Evolutionary conservation across 2,797 vertebrate species (phyloP).

Genomic region (Botia almorhae): DNA sequence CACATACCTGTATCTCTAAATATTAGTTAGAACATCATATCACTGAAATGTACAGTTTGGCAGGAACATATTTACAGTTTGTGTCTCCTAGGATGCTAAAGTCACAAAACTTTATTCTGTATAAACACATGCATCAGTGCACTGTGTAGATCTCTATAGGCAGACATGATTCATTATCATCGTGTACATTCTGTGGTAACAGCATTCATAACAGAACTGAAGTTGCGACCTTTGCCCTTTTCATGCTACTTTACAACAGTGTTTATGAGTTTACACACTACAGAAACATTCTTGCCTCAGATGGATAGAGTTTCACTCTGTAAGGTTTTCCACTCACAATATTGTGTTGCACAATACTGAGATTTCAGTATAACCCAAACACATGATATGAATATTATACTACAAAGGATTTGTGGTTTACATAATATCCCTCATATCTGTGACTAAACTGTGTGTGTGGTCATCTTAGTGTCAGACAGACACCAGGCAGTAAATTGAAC

Average conservation of each 20-base stretch:
- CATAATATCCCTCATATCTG: neutral
- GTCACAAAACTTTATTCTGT: neutral
- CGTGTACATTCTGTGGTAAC: neutral
- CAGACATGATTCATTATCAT: neutral
- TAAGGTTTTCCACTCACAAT: constrained; percentile 2
- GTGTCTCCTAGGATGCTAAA: neutral
- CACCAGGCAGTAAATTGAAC: neutral
- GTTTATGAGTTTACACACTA: neutral
- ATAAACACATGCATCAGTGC: neutral
- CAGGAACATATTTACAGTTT: too few relatives aligned
- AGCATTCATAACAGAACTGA: neutral
- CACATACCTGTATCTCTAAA: neutral
- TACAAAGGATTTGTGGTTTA: neutral
- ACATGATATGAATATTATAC: constrained; percentile 2
- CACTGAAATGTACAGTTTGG: too few relatives aligned
- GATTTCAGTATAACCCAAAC: constrained; percentile 3
- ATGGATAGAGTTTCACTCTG: constrained; percentile 9
- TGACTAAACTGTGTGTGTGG: neutral
- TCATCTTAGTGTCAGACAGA: neutral
- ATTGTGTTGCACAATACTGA: constrained; percentile 23
- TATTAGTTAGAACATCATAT: too few relatives aligned
- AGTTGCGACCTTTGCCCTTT: neutral
- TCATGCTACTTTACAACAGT: neutral
- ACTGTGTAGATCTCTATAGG: neutral
- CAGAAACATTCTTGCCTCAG: neutral